phyloP scores from a whole-genome alignment of 2,888 invertebrate species.

The Drosophila suboccidentalis region DNA sequence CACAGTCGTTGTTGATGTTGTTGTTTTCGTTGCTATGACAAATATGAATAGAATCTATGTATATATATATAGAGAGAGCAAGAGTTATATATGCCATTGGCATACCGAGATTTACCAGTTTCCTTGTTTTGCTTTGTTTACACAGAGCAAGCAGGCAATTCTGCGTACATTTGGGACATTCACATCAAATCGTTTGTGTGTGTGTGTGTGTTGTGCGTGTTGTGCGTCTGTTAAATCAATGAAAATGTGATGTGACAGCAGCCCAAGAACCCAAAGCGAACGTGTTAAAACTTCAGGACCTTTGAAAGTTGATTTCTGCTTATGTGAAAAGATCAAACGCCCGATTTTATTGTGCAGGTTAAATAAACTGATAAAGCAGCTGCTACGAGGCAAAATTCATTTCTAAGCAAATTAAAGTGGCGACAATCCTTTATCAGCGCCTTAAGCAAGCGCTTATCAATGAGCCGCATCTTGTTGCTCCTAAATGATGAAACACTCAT shows the following conservation, averaged over 20 bases:
- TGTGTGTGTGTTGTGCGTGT: slow-evolving; percentile 13
- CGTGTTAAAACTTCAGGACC: slow-evolving; percentile 38
- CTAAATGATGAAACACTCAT: slow-evolving; percentile 38
- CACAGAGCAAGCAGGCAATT: slow-evolving; percentile 28
- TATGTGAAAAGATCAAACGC: slow-evolving; percentile 33
- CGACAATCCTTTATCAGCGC: slow-evolving; percentile 38
- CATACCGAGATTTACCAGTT: slow-evolving; percentile 20
- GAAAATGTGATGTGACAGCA: slow-evolving; percentile 62
- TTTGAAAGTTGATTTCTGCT: slow-evolving; percentile 28
- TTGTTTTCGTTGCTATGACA: slow-evolving; percentile 11
- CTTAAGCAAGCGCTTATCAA: slow-evolving; percentile 42
- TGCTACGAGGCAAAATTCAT: background rate
- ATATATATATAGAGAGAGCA: background rate
- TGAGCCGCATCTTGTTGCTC: slow-evolving; percentile 34
- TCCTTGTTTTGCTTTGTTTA: slow-evolving; percentile 33
- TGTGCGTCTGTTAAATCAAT: slow-evolving; percentile 51
- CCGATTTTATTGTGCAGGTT: slow-evolving; percentile 17
- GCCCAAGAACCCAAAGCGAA: slow-evolving; percentile 30
- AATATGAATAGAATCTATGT: slow-evolving; percentile 25
- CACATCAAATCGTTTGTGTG: background rate
- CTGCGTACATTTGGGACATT: background rate
- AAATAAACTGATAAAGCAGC: slow-evolving; percentile 11
- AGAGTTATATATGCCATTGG: slow-evolving; percentile 6
- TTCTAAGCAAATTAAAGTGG: slow-evolving; percentile 16
- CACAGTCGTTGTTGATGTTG: background rate